These are phyloP conservation scores for Drosophila kohkoa DNA, from an alignment of 1,140 invertebrate species.

Conservation along the genomic window DNA sequence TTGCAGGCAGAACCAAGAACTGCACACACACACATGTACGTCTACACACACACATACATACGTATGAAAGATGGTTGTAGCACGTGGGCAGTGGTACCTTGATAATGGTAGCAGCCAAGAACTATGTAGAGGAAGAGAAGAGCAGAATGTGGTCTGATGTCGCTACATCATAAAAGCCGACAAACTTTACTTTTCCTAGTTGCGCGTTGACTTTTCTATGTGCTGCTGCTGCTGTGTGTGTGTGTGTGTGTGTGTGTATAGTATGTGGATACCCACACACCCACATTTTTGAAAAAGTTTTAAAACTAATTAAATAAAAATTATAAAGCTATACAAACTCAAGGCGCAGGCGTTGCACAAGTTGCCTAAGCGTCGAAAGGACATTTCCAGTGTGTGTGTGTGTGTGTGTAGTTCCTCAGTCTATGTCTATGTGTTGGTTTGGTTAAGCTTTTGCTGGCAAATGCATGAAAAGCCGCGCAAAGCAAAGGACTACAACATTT, in stretches of 20 bases:
- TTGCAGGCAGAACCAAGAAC: slow-evolving; percentile 76
- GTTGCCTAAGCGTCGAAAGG: slow-evolving; percentile 60
- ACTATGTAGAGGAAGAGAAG: background rate
- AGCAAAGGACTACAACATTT: slow-evolving; percentile 71
- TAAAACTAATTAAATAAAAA: slow-evolving; percentile 84
- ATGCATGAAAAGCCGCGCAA: slow-evolving; percentile 59
- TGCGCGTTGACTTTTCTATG: slow-evolving; percentile 39
- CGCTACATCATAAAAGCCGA: slow-evolving; percentile 76
- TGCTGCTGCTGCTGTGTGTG: slow-evolving; percentile 8
- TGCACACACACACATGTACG: slow-evolving; percentile 30
- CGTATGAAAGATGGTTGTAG: slow-evolving; percentile 9
- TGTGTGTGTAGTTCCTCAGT: slow-evolving; percentile 9
- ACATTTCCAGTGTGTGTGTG: slow-evolving; percentile 52
- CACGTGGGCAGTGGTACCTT: slow-evolving; percentile 59
- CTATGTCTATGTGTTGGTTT: slow-evolving; percentile 19
- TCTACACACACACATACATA: slow-evolving; percentile 7
- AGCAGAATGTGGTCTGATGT: slow-evolving; percentile 9
- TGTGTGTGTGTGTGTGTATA: slow-evolving; percentile 29
- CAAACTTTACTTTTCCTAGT: slow-evolving; percentile 69
- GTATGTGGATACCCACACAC: slow-evolving; percentile 25
- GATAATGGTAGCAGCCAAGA: slow-evolving; percentile 35
- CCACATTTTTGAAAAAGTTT: slow-evolving; percentile 72
- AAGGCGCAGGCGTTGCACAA: slow-evolving; percentile 59
- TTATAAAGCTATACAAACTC: slow-evolving; percentile 81
- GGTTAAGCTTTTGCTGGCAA: slow-evolving; percentile 56